These are phyloP conservation scores for Coendou prehensilis DNA, from an alignment of 2,797 vertebrate species.

Conservation along the genomic window DNA sequence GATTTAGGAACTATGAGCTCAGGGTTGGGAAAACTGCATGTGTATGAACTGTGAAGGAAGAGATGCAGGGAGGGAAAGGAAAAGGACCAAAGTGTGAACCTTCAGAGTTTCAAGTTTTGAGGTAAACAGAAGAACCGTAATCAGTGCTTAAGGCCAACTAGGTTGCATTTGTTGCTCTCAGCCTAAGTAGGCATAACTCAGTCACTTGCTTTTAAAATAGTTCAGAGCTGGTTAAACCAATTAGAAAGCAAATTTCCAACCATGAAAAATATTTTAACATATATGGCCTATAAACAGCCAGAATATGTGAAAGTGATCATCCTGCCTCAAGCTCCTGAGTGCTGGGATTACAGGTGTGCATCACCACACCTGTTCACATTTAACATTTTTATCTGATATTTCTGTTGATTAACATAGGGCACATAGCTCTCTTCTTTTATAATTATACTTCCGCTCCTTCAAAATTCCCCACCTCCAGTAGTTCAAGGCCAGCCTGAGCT, in stretches of 20 bases:
- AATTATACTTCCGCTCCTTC: neutral
- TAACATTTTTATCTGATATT: neutral
- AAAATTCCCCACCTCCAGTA: neutral
- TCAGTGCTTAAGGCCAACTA: neutral
- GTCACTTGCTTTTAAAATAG: neutral
- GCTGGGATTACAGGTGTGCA: neutral
- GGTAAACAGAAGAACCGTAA: neutral
- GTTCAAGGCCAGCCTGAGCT: neutral
- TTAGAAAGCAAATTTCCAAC: constrained; percentile 30
- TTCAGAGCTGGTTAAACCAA: neutral
- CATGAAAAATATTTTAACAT: neutral
- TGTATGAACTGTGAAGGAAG: neutral
- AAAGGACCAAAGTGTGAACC: neutral
- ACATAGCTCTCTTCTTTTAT: neutral
- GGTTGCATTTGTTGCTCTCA: neutral
- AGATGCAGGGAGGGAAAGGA: neutral
- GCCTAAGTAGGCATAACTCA: neutral
- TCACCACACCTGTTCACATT: neutral
- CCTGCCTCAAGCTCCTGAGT: neutral
- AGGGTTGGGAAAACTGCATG: neutral
- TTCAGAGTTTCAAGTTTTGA: neutral
- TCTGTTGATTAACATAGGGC: neutral
- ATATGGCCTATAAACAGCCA: neutral
- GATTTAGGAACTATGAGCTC: neutral
- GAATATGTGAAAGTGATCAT: neutral